phyloP scores from a whole-genome alignment of 2,113 vertebrate species.

The Synodontis membranacea region DNA sequence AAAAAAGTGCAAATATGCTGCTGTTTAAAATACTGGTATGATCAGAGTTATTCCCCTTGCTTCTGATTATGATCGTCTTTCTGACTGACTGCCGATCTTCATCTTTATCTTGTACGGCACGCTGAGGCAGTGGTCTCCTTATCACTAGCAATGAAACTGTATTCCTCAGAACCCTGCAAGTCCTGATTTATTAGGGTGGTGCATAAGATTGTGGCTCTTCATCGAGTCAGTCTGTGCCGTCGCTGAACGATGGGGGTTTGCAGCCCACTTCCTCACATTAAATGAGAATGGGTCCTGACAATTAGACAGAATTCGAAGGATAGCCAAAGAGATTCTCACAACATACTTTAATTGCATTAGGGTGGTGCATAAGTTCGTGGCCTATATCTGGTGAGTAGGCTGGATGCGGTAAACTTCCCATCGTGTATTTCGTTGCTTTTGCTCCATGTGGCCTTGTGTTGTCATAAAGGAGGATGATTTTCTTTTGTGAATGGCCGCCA shows the following conservation, averaged over 20 bases:
- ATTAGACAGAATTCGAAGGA: not conserved
- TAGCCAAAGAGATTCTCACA: not conserved
- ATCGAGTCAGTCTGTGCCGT: no score
- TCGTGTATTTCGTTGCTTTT: no score
- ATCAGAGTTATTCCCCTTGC: not conserved
- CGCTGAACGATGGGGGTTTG: slow-evolving; percentile 87
- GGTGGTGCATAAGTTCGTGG: no score
- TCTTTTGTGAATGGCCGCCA: no score
- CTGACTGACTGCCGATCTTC: not conserved
- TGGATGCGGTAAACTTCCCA: no score
- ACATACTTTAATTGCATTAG: not conserved
- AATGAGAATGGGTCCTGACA: slow-evolving; percentile 84
- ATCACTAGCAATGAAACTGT: not conserved
- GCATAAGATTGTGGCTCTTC: no score
- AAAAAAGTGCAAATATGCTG: not conserved
- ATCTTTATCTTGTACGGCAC: not conserved
- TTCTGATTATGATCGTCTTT: not conserved
- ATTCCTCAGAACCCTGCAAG: not conserved
- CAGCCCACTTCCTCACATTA: slow-evolving; percentile 92
- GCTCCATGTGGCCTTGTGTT: no score
- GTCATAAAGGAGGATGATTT: no score
- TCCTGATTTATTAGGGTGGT: no score
- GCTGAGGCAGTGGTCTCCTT: not conserved
- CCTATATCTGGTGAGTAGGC: no score
- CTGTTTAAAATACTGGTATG: not conserved